A percentile compares a stretch with the other conserved stretches of the same genome.
Evolutionary conservation across 2,113 vertebrate genomes (phyloP).

Genomic region (Epinephelus moara): DNA sequence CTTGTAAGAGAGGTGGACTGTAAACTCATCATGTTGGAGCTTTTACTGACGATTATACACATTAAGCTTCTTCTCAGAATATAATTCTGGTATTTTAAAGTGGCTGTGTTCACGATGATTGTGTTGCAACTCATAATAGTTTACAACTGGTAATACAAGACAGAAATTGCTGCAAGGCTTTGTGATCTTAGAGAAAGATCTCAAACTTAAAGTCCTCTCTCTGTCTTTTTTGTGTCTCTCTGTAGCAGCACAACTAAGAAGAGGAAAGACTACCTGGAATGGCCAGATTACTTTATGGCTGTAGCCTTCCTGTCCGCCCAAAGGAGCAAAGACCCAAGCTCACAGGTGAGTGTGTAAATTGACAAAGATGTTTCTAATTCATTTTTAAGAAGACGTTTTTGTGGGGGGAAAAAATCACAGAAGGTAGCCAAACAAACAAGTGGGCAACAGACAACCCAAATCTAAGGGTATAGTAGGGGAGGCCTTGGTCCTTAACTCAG

Average conservation of each 20-base stretch:
- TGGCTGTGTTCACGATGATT: not conserved
- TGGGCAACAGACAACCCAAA: no score
- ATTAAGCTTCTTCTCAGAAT: not conserved
- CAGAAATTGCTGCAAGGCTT: not conserved
- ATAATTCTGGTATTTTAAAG: not conserved
- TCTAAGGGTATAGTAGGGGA: no score
- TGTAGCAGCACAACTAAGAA: constrained; percentile 75
- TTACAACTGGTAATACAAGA: not conserved
- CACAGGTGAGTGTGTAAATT: constrained; percentile 80
- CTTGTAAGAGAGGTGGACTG: no score
- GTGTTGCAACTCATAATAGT: not conserved
- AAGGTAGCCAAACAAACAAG: not conserved
- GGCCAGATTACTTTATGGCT: constrained; percentile 99
- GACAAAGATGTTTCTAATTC: not conserved
- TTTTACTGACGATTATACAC: no score
- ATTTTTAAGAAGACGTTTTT: not conserved
- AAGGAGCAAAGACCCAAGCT: constrained; percentile 97
- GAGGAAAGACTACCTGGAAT: constrained; percentile 95
- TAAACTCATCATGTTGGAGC: no score
- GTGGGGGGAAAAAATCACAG: not conserved
- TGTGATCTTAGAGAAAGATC: not conserved
- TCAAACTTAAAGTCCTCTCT: not conserved
- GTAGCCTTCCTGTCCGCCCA: constrained; percentile 98
- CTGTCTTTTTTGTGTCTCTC: not conserved
- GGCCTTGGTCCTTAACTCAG: no score